phyloP scores from a whole-genome alignment of 2,797 vertebrate genomes.

The Chelon labrosus region DNA sequence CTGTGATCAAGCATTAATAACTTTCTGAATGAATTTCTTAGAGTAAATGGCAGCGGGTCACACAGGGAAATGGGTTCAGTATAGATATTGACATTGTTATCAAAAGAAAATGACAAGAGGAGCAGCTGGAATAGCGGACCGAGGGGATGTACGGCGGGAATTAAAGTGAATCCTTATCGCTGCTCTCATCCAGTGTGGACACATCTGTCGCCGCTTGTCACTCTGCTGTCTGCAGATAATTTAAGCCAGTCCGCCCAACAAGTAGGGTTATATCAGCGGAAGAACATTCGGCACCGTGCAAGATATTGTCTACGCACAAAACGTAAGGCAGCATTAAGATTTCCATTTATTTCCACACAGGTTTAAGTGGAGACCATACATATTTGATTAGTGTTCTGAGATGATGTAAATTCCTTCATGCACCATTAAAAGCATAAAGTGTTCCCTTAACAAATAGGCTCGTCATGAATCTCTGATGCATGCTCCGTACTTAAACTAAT shows the following conservation, averaged over 20 bases:
- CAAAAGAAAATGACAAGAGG: slow-evolving; percentile 61
- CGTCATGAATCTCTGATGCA: slow-evolving; percentile 53
- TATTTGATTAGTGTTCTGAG: slow-evolving; percentile 55
- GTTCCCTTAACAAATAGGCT: slow-evolving; percentile 63
- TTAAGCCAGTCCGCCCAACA: not conserved
- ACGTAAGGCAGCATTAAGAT: slow-evolving; percentile 12
- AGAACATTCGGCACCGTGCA: not conserved
- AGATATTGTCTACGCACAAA: not conserved
- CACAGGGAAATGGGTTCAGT: slow-evolving; percentile 49
- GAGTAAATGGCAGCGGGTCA: slow-evolving; percentile 68
- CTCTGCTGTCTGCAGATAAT: slow-evolving; percentile 30
- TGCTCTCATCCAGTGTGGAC: slow-evolving; percentile 52
- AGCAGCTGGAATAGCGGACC: slow-evolving; percentile 35
- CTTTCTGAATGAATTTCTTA: slow-evolving; percentile 64
- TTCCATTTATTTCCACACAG: slow-evolving; percentile 40
- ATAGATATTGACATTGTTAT: slow-evolving; percentile 76
- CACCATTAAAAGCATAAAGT: slow-evolving; percentile 66
- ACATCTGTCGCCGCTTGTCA: slow-evolving; percentile 28
- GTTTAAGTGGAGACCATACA: slow-evolving; percentile 55
- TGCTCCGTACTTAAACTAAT: slow-evolving; percentile 70
- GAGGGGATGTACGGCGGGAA: slow-evolving; percentile 27
- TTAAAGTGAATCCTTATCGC: slow-evolving; percentile 50
- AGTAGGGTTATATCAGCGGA: slow-evolving; percentile 1
- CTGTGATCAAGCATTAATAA: slow-evolving; percentile 64
- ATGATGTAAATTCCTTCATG: slow-evolving; percentile 61